Evolutionary conservation across 2,888 invertebrate species (phyloP).

Genomic region (Myathropa florea): DNA sequence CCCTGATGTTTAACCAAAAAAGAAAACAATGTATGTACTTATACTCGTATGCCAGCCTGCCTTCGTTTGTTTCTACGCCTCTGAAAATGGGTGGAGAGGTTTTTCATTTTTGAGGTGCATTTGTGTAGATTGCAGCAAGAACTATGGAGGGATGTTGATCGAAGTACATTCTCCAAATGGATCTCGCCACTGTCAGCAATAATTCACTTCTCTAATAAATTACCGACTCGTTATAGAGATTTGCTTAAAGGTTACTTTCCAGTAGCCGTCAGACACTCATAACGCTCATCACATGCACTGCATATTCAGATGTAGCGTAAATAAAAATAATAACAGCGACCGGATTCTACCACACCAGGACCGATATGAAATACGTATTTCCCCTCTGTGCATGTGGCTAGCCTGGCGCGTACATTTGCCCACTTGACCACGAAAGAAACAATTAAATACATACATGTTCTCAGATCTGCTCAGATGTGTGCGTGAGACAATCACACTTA

Average conservation of each 20-base stretch:
- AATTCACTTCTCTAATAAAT: neutral
- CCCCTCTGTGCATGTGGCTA: neutral
- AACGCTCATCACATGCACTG: neutral
- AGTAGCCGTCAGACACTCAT: neutral
- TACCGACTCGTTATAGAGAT: neutral
- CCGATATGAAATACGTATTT: neutral
- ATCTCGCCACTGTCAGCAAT: neutral
- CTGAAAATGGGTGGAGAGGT: no score
- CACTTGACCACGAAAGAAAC: neutral
- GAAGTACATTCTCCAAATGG: neutral
- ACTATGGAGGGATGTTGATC: no score
- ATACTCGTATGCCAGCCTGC: no score
- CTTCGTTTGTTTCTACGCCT: no score
- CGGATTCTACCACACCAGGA: neutral
- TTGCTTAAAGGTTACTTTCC: neutral
- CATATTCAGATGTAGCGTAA: neutral
- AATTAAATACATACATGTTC: no score
- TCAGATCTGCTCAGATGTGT: neutral
- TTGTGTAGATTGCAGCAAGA: no score
- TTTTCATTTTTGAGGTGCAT: no score
- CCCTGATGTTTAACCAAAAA: no score
- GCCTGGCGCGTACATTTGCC: neutral
- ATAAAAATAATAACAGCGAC: neutral
- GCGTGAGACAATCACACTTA: neutral
- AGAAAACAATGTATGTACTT: no score